Conservation (phyloP, 2,113 vertebrate genomes). For the Aegypius monachus region DNA sequence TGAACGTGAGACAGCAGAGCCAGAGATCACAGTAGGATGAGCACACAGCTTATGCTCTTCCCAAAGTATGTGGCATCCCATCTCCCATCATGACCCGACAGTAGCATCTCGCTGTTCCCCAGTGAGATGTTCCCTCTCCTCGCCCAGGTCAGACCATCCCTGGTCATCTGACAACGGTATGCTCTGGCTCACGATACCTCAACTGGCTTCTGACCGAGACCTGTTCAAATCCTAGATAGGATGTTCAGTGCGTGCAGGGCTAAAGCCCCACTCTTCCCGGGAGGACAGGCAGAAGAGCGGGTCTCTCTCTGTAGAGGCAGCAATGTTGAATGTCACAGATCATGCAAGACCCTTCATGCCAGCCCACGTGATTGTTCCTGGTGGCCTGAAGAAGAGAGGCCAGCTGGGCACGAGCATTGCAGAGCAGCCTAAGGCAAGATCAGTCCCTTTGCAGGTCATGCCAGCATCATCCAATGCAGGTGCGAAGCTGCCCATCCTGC, state of each 20-base stretch:
- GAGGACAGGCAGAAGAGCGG: not conserved
- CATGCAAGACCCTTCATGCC: rapidly evolving
- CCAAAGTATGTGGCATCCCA: not conserved
- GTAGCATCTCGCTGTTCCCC: not conserved
- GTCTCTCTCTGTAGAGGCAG: not conserved
- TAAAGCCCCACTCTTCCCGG: not conserved
- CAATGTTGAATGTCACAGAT: not conserved
- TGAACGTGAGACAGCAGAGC: not conserved
- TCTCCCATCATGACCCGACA: not conserved
- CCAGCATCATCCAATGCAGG: not conserved
- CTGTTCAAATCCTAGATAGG: not conserved
- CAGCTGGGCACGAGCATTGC: not conserved
- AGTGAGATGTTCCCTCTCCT: not conserved
- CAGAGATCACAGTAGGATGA: not conserved
- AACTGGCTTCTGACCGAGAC: not conserved
- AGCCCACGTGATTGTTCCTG: rapidly evolving
- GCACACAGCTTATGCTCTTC: not conserved
- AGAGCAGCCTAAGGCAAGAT: not conserved
- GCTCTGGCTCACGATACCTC: not conserved
- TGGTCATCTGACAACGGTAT: not conserved
- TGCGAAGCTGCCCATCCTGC: not conserved
- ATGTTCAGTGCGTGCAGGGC: not conserved
- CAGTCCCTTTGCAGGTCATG: not conserved
- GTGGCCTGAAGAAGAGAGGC: not conserved
- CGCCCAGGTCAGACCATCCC: not conserved